Base-by-base conservation (phyloP, 2,797 vertebrate species). In the Etheostoma perlongum region DNA sequence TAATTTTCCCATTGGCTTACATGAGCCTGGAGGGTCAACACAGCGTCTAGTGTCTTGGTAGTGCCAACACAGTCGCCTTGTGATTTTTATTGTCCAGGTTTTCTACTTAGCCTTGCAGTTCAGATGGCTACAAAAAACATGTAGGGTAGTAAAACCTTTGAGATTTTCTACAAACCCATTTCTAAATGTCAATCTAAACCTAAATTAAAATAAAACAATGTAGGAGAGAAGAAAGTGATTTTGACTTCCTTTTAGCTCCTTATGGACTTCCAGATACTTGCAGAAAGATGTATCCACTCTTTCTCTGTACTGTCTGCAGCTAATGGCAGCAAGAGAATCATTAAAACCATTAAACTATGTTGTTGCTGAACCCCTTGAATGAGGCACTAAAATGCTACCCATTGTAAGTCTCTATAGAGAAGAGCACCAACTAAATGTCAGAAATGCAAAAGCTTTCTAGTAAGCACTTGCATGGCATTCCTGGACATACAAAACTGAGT, bases 371-470 rank as follows among this genome's bases (percentile, higher is more conserved):
- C 13, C 49, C 49, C 66, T 74, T 49, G 47, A 86, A 53, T 59
- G 16, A 2, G 33, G 58, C 18, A n/a, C 8, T 66, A 48, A 75
- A 75, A 46, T 42, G 47, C 42, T 36, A 7, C 15, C 57, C 5
- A n/a, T 65, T 51, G 46, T 36, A 23, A 58, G 9, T 46, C 25
- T 62, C 33, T 67, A 25, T 16, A 42, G 65, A 73, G 72, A 77
- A 67, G 51, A 76, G 64, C 48, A 42, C 6, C 54, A 54, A 33
- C 64, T 74, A 59, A 76, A 85, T 64, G 59, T 36, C 62, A 67
- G 53, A 79, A 21, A 76, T 77, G 16, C 59, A 84, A 88, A 83
- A 36, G 40, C 53, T 84, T 55, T 63, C 73, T 14, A 25, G 53
- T 62, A 79, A 63, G 16, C 27, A 42, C 51, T 33, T 19, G 1